These are phyloP conservation scores for Aphrophora alni DNA, from an alignment of 2,888 invertebrate genomes.

Conservation along the genomic window DNA sequence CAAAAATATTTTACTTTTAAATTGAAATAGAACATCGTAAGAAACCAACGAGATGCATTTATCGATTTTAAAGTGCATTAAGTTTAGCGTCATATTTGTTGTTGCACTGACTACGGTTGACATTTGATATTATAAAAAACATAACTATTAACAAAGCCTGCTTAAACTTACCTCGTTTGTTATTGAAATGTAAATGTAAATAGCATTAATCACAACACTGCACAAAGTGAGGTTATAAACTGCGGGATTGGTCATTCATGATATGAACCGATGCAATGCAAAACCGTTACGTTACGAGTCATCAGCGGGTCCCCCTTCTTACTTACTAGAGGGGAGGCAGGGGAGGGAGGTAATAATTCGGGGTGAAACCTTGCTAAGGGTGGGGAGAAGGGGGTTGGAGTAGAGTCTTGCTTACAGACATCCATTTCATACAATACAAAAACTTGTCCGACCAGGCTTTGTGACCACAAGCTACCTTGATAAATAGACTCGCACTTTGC, in stretches of 20 bases:
- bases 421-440: neutral
- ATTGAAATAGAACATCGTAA: neutral
- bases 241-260: slow-evolving; percentile 3
- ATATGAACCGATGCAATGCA: slow-evolving; percentile 1
- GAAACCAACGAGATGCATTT: neutral
- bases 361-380: slow-evolving; percentile 6
- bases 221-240: neutral
- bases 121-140: neutral
- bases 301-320: slow-evolving; percentile 2
- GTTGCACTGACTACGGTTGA: neutral
- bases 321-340: slow-evolving; percentile 2
- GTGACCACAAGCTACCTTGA: slow-evolving; percentile 1
- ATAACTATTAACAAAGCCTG: neutral
- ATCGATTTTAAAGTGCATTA: neutral
- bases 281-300: slow-evolving; percentile 2
- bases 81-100: neutral
- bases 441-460: slow-evolving; percentile 1
- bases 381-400: neutral
- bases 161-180: neutral
- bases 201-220: slow-evolving; percentile 9
- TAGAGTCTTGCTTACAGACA: neutral
- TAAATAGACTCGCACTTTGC: neutral
- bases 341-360: slow-evolving; percentile 6
- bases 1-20: neutral
- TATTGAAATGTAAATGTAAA: too few species aligned